These are phyloP conservation scores for Onthophagus sagittarius DNA, from an alignment of 2,888 invertebrate genomes.

Conservation along the genomic window DNA sequence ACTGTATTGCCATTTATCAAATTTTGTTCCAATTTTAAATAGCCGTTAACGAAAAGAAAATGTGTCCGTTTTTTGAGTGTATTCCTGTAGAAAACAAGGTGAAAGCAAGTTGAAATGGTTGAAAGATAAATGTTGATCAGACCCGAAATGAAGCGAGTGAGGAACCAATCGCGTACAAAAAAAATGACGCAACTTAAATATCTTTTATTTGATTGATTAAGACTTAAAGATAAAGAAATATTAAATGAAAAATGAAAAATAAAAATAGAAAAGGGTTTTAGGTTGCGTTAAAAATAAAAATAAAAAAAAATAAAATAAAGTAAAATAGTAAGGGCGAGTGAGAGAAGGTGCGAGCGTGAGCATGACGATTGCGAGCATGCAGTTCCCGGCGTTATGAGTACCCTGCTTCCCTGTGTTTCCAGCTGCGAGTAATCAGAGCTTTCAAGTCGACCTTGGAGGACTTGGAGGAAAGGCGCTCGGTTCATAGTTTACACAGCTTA, in stretches of 20 bases:
- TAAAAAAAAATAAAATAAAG: no score
- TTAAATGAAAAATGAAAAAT: background rate
- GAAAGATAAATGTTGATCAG: background rate
- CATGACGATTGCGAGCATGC: conserved; percentile 40
- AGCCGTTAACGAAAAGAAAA: background rate
- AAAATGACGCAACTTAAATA: background rate
- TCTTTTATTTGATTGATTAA: background rate
- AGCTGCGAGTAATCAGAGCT: conserved; percentile 99
- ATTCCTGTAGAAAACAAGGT: background rate
- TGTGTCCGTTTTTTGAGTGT: background rate
- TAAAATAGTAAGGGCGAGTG: background rate
- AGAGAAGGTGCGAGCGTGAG: conserved; percentile 28
- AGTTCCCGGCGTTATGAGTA: conserved; percentile 48
- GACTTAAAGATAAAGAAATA: no score
- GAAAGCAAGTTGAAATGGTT: background rate
- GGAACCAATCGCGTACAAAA: background rate
- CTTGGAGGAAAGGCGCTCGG: conserved; percentile 97
- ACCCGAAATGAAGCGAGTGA: background rate
- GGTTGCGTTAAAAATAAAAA: background rate
- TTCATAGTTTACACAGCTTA: conserved; percentile 94
- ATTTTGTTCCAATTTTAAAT: background rate
- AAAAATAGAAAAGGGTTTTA: background rate
- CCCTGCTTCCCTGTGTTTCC: conserved; percentile 69
- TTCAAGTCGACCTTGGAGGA: conserved; percentile 99
- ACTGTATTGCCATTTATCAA: background rate